A percentile compares a stretch with the other conserved stretches of the same genome.
phyloP scores from a whole-genome alignment of 2,888 invertebrate species.

The Drosophila merina region DNA sequence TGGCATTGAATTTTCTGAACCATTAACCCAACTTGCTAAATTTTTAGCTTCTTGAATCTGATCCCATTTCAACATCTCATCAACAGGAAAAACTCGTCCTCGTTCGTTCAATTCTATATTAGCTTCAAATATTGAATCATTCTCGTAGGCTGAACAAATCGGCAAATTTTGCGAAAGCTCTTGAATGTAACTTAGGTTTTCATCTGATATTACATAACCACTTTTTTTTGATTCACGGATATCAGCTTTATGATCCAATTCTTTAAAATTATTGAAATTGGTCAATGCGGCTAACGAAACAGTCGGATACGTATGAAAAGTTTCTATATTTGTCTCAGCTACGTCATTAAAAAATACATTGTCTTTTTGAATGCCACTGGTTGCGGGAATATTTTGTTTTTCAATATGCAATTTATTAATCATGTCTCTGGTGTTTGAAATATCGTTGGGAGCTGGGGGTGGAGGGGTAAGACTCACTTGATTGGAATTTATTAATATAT shows the following conservation, averaged over 20 bases:
- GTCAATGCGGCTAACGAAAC: slow-evolving; percentile 4
- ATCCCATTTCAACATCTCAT: slow-evolving; percentile 80
- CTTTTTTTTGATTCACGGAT: slow-evolving; percentile 9
- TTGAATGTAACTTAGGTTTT: slow-evolving; percentile 83
- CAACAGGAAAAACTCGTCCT: slow-evolving; percentile 60
- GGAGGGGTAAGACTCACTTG: slow-evolving; percentile 92
- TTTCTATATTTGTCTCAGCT: slow-evolving; percentile 49
- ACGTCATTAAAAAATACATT: slow-evolving; percentile 54
- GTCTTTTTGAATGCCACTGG: slow-evolving; percentile 19
- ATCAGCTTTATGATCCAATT: slow-evolving; percentile 6
- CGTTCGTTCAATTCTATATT: slow-evolving; percentile 21
- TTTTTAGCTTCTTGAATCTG: slow-evolving; percentile 47
- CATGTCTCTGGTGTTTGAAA: slow-evolving; percentile 67
- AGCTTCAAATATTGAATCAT: slow-evolving; percentile 82
- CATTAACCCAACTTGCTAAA: not conserved
- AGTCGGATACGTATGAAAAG: slow-evolving; percentile 26
- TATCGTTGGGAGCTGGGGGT: slow-evolving; percentile 91
- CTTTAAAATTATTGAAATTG: slow-evolving; percentile 6
- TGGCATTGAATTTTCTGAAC: slow-evolving; percentile 42
- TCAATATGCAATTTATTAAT: slow-evolving; percentile 53
- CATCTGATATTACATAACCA: slow-evolving; percentile 81
- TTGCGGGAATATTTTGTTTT: slow-evolving; percentile 86
- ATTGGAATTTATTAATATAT: slow-evolving; percentile 65
- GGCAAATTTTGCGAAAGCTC: slow-evolving; percentile 84
- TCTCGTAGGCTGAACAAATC: slow-evolving; percentile 83